Base-by-base conservation (phyloP, 2,888 invertebrate genomes). In the Plagodis pulveraria region DNA sequence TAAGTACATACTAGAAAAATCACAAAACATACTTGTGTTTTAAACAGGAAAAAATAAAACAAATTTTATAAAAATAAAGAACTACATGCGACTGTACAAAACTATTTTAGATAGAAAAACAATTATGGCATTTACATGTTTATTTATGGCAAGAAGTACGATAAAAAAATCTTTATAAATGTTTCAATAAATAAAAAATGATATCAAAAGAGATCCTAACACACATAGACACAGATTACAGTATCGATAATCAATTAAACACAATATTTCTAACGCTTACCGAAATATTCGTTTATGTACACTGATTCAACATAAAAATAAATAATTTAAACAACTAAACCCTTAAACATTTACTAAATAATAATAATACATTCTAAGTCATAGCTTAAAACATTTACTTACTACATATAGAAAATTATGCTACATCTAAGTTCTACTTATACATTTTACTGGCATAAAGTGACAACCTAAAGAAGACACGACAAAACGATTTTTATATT, bases 231-330 rank as follows among this genome's bases (percentile, higher is more conserved):
- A 60, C 49, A 34, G 66, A 73, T 74, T 79, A 80, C 79, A 78
- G 77, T 84, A 83, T 86, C 83, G 72, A 81, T 82, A 79, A 83
- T 85, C 84, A 86, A 84, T 86, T 84, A 89, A 87, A 87, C 89
- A 86, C 86, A 84, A 87, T 73, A 77, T 9, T 40, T 73, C 77
- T 86, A 88, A 86, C 84, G 76, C 85, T 85, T 87, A 88, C 83
- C 85, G 81, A 86, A 87, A 85, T 85, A 86, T 87, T 74, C 83
- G 85, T 81, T 59, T 91, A 91, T 91, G 86, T 91, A 91, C 91
- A 92, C 77, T 82, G 84, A 83, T 85, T 86, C 91, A 92, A 92
- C 92, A 89, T 91, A 89, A 88, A 87, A 91, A 92, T 92, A 92
- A 91, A 92, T 92, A 91, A 92, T 91, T 89, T 90, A 91, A 22